Evolutionary conservation across 2,113 vertebrate species (phyloP), one percentile per base, ranked within the genome.

Genomic region (Tetrao urogallus): DNA sequence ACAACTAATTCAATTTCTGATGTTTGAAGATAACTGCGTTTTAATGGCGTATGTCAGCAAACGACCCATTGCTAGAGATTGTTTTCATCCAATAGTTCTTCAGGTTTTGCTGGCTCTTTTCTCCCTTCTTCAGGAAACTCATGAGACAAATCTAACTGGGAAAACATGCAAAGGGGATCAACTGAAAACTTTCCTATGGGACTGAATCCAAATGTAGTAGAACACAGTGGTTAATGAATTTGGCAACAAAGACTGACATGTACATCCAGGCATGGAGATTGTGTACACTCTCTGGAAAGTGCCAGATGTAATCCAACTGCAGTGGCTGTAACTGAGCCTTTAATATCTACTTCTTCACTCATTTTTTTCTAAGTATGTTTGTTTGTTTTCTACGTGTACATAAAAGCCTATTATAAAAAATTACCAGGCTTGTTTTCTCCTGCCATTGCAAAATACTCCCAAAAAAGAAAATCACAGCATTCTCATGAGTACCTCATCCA

Each of bases 181-280:
- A 30, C 25, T 78, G 79, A 91, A 84, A 93, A 76, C 48, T 87
- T 93, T 58, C 28, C 58, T 79, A 6, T 52, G 63, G 90, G 88
- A 73, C 15, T 25, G 43, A 65, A 80, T 76, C 88, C 88, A 93
- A 77, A 50, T 71, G 15, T 60, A 40, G 74, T 43, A 34, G 79
- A 89, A 85, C 47, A 34, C 28, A 72, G 78, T 65, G 58, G 61
- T 73, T 92, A 52, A 8, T 57, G 57, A 24, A 32, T 86, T 92
- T 94, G 90, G 80, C 90, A 93, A 70, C 28, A 45, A n/a, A 78
- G 88, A 70, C 52, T 92, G 82, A 71, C 63, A 10, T 30, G 77
- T 64, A 76, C 88, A 90, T 57, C 57, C 3, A 2, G 86, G 82
- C 69, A n/a, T 72, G 57, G 78, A 67, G 86, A 66, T 72, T 96